Evolutionary conservation across 2,888 invertebrate species (phyloP).

Genomic region (Strigamia crassipes): DNA sequence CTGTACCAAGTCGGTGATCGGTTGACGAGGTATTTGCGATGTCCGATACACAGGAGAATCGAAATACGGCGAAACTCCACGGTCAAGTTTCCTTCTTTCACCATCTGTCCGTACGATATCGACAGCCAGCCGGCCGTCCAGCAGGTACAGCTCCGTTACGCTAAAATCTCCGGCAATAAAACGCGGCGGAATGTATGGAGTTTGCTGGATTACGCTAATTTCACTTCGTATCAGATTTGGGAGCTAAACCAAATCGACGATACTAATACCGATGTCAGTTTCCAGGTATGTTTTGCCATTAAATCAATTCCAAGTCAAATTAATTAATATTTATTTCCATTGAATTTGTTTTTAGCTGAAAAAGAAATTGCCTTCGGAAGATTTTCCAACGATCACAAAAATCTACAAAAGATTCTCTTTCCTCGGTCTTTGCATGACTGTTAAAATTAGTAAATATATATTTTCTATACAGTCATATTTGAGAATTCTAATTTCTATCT

Average conservation of each 20-base stretch:
- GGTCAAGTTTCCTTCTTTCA: constrained; percentile 43
- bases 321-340: too few relatives aligned
- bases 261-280: constrained; percentile 24
- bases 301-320: too few relatives aligned
- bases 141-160: not conserved
- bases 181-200: not conserved
- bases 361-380: not conserved
- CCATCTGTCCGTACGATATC: constrained; percentile 45
- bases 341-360: not conserved
- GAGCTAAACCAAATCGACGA: not conserved
- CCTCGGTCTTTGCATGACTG: not conserved
- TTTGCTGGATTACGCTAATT: constrained; percentile 26
- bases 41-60: not conserved
- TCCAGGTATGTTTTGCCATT: constrained; percentile 9
- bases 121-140: not conserved
- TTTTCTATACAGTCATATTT: not conserved
- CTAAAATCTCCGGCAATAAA: not conserved
- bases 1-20: constrained; percentile 12
- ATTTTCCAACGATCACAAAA: not conserved
- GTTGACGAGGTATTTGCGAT: not conserved
- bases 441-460: not conserved
- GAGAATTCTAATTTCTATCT: not conserved
- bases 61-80: constrained; percentile 22
- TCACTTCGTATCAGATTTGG: constrained; percentile 22
- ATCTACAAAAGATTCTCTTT: not conserved